Percentiles rank a stretch among this genome's conserved stretches.
These are phyloP conservation scores for Neuroscelio doddi DNA, from an alignment of 2,888 invertebrate species.

Conservation along the genomic window DNA sequence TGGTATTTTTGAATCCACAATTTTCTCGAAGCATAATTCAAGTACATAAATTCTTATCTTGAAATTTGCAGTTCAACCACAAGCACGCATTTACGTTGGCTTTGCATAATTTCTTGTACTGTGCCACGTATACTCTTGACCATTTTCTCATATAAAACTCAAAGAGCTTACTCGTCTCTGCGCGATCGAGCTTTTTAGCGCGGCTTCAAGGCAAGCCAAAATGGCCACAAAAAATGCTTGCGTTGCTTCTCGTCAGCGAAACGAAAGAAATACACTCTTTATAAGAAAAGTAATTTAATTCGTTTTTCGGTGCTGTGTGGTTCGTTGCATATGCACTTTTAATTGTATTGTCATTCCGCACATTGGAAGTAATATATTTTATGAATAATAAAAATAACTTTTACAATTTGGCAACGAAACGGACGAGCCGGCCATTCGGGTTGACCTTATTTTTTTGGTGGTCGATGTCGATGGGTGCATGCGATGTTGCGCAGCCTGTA, in stretches of 20 bases:
- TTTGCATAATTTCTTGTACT: conserved; percentile 18
- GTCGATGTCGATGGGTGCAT: conserved; percentile 63
- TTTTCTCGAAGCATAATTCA: background rate
- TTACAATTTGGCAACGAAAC: conserved; percentile 22
- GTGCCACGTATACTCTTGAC: conserved; percentile 22
- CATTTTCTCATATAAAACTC: conserved; percentile 36
- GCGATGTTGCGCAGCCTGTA: conserved; percentile 55
- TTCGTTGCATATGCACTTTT: conserved; percentile 26
- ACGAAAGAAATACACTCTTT: conserved; percentile 24
- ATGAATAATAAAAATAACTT: background rate
- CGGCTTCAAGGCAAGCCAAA: conserved; percentile 12
- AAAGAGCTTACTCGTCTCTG: conserved; percentile 30
- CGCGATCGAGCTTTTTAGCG: conserved; percentile 29
- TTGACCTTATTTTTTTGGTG: conserved; percentile 32
- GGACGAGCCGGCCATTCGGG: conserved; percentile 14
- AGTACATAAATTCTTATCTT: background rate
- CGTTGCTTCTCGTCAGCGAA: conserved; percentile 34
- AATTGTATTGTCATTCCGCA: too few species aligned
- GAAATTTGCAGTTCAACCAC: background rate
- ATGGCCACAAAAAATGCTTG: conserved; percentile 27
- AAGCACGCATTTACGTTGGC: conserved; percentile 22
- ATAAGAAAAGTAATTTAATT: conserved; percentile 9
- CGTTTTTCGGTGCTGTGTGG: conserved; percentile 18
- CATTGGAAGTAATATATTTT: too few species aligned
- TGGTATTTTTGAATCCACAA: background rate